Percentiles rank a stretch among this genome's conserved stretches.
These are phyloP conservation scores for Macaria notata DNA, from an alignment of 2,888 invertebrate species.

Conservation along the genomic window DNA sequence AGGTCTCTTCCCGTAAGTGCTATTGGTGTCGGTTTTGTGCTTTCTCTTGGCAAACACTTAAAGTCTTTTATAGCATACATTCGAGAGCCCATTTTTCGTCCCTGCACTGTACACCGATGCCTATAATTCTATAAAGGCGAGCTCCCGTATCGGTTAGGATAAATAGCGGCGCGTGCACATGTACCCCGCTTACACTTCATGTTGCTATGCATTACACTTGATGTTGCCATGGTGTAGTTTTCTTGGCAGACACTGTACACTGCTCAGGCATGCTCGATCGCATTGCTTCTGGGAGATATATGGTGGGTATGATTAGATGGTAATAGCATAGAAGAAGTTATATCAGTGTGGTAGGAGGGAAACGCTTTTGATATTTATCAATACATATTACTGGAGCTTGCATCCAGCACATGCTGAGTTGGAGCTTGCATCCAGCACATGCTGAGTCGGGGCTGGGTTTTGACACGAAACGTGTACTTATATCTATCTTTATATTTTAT, in stretches of 20 bases:
- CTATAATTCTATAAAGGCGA: slow-evolving; percentile 40
- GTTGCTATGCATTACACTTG: slow-evolving; percentile 37
- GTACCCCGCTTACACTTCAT: slow-evolving; percentile 42
- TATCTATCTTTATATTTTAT: too few relatives aligned
- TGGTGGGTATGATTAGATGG: slow-evolving; percentile 15
- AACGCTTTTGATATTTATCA: too few relatives aligned
- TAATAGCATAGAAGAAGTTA: not conserved
- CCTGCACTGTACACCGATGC: slow-evolving; percentile 22
- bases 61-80: too few relatives aligned
- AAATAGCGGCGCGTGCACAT: slow-evolving; percentile 52
- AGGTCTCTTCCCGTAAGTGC: too few relatives aligned
- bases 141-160: slow-evolving; percentile 52
- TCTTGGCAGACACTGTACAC: slow-evolving; percentile 29
- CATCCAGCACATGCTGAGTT: too few relatives aligned
- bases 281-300: slow-evolving; percentile 9
- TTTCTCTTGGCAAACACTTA: too few relatives aligned
- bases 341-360: too few relatives aligned
- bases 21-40: too few relatives aligned
- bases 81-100: not conserved
- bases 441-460: too few relatives aligned
- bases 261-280: slow-evolving; percentile 24
- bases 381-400: too few relatives aligned
- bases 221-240: slow-evolving; percentile 27
- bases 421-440: too few relatives aligned
- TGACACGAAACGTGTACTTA: too few relatives aligned